A percentile compares a stretch with the other conserved stretches of the same genome.
Evolutionary conservation across 2,797 vertebrate species (phyloP).

Genomic region (Chaetophractus vellerosus): DNA sequence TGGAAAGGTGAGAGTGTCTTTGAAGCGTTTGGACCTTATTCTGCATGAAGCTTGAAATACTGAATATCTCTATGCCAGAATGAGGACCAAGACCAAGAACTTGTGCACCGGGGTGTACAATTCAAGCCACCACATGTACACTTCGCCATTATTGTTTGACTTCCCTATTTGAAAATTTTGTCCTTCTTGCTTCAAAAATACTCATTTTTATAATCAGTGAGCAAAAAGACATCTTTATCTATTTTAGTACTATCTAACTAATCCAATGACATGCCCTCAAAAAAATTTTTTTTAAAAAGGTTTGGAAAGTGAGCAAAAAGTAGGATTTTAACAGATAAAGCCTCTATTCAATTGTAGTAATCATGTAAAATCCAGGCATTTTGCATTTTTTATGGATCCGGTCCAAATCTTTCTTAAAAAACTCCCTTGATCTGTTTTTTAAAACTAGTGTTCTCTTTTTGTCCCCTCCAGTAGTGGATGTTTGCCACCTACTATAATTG

Average conservation of each 20-base stretch:
- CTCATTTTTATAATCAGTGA: conserved; percentile 26
- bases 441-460: conserved; percentile 49
- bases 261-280: background rate
- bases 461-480: background rate
- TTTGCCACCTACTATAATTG: background rate
- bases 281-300: conserved; percentile 1
- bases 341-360: background rate
- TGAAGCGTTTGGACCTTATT: background rate
- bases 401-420: conserved; percentile 60
- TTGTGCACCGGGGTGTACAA: too few species aligned
- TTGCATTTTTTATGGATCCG: background rate
- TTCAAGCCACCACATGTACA: background rate
- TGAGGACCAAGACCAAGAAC: too few species aligned
- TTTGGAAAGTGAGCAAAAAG: background rate
- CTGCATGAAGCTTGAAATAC: background rate
- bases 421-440: conserved; percentile 62
- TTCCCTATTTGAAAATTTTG: conserved; percentile 1
- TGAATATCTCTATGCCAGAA: background rate
- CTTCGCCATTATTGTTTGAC: background rate
- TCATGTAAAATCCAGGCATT: background rate
- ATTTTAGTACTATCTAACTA: background rate
- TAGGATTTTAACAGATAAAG: background rate
- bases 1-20: background rate
- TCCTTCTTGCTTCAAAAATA: background rate
- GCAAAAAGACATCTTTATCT: background rate